Evolutionary conservation across 1,140 invertebrate species (phyloP), one percentile per base, ranked within the genome.

Genomic region (Lysiphlebus fabarum): DNA sequence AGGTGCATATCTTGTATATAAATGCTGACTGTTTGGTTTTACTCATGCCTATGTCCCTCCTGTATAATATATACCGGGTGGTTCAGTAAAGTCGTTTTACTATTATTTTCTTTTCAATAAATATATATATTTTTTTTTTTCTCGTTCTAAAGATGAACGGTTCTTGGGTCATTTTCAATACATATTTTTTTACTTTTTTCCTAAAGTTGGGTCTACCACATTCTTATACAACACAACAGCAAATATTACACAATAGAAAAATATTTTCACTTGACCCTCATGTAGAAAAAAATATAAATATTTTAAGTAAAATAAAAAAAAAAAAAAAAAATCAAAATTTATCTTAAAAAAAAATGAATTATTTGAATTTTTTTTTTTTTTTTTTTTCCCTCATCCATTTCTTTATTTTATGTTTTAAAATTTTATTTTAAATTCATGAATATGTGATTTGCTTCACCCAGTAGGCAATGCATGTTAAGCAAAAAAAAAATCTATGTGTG

Each of bases 11-110:
- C 42, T 2, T 43, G 42, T 43, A 43, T 6, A 43, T 8, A 40
- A 26, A 74, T 71, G 66, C 67, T 71, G 66, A 73, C 69, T 71
- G 67, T 71, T 26, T 4, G 68, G 66, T 67, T 66, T 59, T 68
- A 65, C 40, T 34, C 63, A 65, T 69, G 65, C 71, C 68, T 66
- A 33, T 43, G 12, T 50, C 10, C 42, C 42, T 43, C 12, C 0
- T 42, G 34, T 58, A 36, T n/a, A n/a, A n/a, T n/a, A n/a, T 58
- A 17, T 58, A 42, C 9, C n/a, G 41, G 41, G 40, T 26, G 53
- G 65, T 56, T 62, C 54, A 34, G 68, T 73, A 63, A 40, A 40
- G 38, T 40, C 10, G 7, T 11, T 40, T 40, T 11, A 8, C 38
- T 40, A 40, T 8, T 8, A 7, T 40, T 40, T 40, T 40, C 38